phyloP scores from a whole-genome alignment of 2,797 vertebrate species.

The Rhynchonycteris naso region DNA sequence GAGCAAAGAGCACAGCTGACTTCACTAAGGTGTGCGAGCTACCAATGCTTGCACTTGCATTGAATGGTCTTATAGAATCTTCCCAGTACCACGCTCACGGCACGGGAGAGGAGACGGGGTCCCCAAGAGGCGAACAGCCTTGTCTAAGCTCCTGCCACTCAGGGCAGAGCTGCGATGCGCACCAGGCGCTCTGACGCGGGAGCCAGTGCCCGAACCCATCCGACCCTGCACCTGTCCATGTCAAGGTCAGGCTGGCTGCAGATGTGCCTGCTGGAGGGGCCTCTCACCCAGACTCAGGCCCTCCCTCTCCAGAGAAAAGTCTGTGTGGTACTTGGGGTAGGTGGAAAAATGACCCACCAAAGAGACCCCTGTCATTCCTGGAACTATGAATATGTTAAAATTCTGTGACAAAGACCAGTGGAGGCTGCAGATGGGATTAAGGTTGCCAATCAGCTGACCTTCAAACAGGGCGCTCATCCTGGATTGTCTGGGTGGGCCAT shows the following conservation, averaged over 20 bases:
- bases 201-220: background rate
- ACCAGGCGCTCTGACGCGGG: background rate
- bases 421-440: background rate
- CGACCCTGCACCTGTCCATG: fast-evolving
- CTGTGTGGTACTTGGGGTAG: fast-evolving
- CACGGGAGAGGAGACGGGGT: background rate
- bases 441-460: background rate
- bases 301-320: background rate
- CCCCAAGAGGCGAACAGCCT: background rate
- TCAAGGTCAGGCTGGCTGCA: background rate
- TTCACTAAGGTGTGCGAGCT: background rate
- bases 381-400: background rate
- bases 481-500: background rate
- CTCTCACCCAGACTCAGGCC: background rate
- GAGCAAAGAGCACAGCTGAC: background rate
- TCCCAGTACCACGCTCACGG: background rate
- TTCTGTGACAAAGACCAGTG: background rate
- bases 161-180: background rate
- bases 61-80: background rate
- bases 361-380: background rate
- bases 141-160: background rate
- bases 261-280: background rate
- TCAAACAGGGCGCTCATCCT: background rate
- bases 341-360: background rate
- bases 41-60: background rate